A percentile compares a stretch with the other conserved stretches of the same genome.
These are phyloP conservation scores for Neoaliturus tenellus DNA, from an alignment of 2,888 invertebrate genomes.

Conservation along the genomic window DNA sequence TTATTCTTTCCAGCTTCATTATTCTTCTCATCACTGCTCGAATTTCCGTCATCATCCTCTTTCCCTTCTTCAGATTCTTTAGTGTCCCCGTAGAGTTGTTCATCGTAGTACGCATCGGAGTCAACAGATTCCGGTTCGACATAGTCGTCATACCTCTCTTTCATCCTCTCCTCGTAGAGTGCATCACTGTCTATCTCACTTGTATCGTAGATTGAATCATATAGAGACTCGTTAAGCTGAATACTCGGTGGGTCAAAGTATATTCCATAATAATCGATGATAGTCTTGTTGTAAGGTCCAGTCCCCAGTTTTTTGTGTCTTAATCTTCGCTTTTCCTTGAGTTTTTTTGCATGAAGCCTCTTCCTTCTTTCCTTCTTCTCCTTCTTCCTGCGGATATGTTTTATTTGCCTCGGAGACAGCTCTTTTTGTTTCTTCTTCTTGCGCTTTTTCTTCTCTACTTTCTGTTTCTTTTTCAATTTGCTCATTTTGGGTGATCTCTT, in stretches of 20 bases:
- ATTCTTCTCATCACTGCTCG: background rate
- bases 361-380: conserved; percentile 25
- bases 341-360: background rate
- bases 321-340: conserved; percentile 23
- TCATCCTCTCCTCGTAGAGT: conserved; percentile 16
- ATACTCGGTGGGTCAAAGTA: conserved; percentile 12
- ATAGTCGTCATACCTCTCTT: background rate
- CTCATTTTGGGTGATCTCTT: conserved; percentile 38
- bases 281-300: conserved; percentile 37
- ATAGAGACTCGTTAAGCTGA: conserved; percentile 26
- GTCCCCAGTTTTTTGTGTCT: conserved; percentile 40
- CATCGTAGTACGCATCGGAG: conserved; percentile 4
- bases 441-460: conserved; percentile 31
- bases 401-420: conserved; percentile 1
- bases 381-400: background rate
- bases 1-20: background rate
- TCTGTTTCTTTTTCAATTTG: conserved; percentile 35
- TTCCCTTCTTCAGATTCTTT: conserved; percentile 3
- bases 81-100: background rate
- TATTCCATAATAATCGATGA: conserved; percentile 29
- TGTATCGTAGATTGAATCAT: conserved; percentile 32
- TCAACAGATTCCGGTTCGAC: background rate
- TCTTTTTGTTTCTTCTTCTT: conserved; percentile 44
- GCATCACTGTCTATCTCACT: conserved; percentile 7
- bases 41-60: background rate